These are phyloP conservation scores for Mythimna impura DNA, from an alignment of 2,888 invertebrate genomes.

Conservation along the genomic window DNA sequence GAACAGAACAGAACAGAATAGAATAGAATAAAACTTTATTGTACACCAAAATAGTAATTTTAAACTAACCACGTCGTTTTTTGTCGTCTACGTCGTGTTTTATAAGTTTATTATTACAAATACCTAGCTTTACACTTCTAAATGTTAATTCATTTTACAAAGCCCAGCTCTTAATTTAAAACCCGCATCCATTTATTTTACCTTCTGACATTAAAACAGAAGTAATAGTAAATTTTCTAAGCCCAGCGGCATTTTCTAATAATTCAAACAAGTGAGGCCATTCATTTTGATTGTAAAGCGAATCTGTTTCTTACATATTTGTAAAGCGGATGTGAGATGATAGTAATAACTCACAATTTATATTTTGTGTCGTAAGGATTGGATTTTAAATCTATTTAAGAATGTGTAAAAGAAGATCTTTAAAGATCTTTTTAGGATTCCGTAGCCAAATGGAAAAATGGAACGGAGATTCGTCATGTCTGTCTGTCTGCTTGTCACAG, in stretches of 20 bases:
- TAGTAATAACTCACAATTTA: slow-evolving; percentile 47
- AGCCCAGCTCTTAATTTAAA: slow-evolving; percentile 11
- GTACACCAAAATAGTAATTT: no score
- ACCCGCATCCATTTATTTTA: slow-evolving; percentile 25
- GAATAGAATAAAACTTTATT: no score
- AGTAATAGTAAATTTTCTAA: slow-evolving; percentile 52
- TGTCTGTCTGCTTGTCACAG: no score
- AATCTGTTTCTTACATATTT: slow-evolving; percentile 51
- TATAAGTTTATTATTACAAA: no score
- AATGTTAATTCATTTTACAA: slow-evolving; percentile 11
- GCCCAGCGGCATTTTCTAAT: slow-evolving; percentile 60
- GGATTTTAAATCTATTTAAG: slow-evolving; percentile 6
- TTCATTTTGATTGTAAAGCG: slow-evolving; percentile 56
- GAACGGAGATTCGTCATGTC: no score
- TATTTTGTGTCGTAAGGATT: slow-evolving; percentile 1
- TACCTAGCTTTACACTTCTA: neutral
- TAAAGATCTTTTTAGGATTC: no score
- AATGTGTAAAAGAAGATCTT: neutral
- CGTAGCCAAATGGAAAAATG: no score
- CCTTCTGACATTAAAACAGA: slow-evolving; percentile 32
- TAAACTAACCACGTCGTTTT: no score
- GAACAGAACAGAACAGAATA: no score
- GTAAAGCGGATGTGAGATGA: slow-evolving; percentile 16
- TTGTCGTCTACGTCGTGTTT: no score
- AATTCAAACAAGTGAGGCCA: slow-evolving; percentile 51